Percentiles rank a stretch among this genome's conserved stretches.
Evolutionary conservation across 2,888 invertebrate species (phyloP).

Genomic region (Synanthedon andrenaeformis): DNA sequence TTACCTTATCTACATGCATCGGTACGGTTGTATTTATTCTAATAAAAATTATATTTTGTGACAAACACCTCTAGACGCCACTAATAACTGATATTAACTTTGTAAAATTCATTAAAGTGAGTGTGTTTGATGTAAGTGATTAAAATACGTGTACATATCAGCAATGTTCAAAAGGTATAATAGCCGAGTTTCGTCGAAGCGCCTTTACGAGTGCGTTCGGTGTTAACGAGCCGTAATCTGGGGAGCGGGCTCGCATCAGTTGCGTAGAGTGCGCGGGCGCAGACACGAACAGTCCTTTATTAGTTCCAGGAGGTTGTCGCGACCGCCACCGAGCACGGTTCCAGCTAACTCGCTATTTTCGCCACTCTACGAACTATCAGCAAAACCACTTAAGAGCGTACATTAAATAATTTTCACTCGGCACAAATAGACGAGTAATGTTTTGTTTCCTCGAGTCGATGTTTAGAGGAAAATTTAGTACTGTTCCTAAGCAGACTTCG

Average conservation of each 20-base stretch:
- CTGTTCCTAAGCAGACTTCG: not conserved
- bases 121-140: not conserved
- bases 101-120: not conserved
- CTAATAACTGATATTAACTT: no score
- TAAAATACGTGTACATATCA: not conserved
- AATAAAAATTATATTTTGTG: no score
- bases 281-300: conserved; percentile 49
- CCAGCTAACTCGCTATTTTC: conserved; percentile 59
- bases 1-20: conserved; percentile 1
- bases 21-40: not conserved
- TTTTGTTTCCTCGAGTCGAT: conserved; percentile 12
- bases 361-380: conserved; percentile 54
- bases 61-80: no score
- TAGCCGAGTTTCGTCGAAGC: conserved; percentile 41
- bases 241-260: conserved; percentile 1
- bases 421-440: conserved; percentile 30
- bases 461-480: not conserved
- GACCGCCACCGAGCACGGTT: conserved; percentile 51
- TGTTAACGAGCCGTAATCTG: conserved; percentile 48
- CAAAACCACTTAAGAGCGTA: conserved; percentile 23
- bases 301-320: conserved; percentile 59
- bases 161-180: conserved; percentile 1
- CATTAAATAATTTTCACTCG: conserved; percentile 46
- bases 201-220: conserved; percentile 56
- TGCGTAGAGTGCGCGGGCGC: conserved; percentile 10